Percentiles rank a stretch among this genome's conserved stretches.
Evolutionary conservation across 2,888 invertebrate species (phyloP).

Genomic region (Microctonus brassicae): DNA sequence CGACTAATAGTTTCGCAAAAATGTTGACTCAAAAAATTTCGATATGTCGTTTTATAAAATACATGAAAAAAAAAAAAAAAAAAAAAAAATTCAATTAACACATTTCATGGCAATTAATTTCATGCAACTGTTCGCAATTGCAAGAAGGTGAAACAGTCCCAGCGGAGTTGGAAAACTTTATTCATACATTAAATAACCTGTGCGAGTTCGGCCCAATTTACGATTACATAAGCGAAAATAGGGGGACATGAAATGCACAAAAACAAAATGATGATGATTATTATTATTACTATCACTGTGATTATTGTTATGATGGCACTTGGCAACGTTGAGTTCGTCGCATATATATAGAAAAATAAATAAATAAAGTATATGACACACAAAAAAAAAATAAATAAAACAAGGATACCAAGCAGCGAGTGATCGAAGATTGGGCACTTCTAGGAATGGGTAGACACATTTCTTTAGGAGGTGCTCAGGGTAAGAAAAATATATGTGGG

Average conservation of each 20-base stretch:
- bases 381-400: not conserved
- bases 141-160: conserved; percentile 15
- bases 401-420: not conserved
- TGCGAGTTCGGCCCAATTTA: conserved; percentile 25
- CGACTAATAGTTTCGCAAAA: no score
- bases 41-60: no score
- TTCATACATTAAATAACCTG: no score
- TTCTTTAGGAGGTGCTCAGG: not conserved
- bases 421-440: conserved; percentile 8
- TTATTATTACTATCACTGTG: not conserved
- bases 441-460: not conserved
- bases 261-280: conserved; percentile 7
- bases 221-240: conserved; percentile 21
- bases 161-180: not conserved
- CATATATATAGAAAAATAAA: not conserved
- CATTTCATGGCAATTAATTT: no score
- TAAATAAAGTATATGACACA: not conserved
- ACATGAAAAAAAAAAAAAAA: no score
- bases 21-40: no score
- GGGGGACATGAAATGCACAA: not conserved
- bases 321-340: conserved; percentile 7
- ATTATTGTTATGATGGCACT: not conserved
- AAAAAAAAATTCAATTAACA: no score
- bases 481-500: not conserved
- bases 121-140: no score